These are phyloP conservation scores for Zootermopsis nevadensis DNA, from an alignment of 2,888 invertebrate genomes.

Conservation along the genomic window DNA sequence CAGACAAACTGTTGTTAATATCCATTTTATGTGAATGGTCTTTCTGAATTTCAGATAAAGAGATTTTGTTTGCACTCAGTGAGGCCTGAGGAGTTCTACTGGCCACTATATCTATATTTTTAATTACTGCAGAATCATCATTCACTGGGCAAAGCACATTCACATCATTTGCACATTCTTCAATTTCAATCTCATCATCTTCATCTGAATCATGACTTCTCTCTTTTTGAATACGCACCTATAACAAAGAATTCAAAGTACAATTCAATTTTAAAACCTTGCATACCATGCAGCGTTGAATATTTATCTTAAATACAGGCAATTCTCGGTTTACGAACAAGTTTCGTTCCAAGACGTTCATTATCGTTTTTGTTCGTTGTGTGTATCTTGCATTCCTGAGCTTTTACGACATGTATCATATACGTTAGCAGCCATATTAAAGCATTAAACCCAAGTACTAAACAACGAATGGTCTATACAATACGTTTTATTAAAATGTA, in stretches of 20 bases:
- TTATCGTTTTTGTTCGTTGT: too few species aligned
- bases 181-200: slow-evolving; percentile 69
- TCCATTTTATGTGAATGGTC: not conserved
- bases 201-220: slow-evolving; percentile 57
- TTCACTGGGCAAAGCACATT: not conserved
- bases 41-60: not conserved
- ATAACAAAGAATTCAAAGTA: not conserved
- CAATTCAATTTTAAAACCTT: not conserved
- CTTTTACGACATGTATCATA: too few species aligned
- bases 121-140: not conserved
- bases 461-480: too few species aligned
- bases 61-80: not conserved
- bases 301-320: too few species aligned
- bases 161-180: slow-evolving; percentile 64
- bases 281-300: too few species aligned
- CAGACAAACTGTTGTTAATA: not conserved
- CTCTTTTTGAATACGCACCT: slow-evolving; percentile 44
- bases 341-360: too few species aligned
- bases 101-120: not conserved
- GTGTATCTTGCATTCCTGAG: too few species aligned
- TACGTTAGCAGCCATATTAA: too few species aligned
- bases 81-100: not conserved
- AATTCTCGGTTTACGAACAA: too few species aligned
- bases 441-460: too few species aligned
- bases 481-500: too few species aligned